Evolutionary conservation across 1,140 invertebrate species (phyloP).

Genomic region (Caerostris extrusa): DNA sequence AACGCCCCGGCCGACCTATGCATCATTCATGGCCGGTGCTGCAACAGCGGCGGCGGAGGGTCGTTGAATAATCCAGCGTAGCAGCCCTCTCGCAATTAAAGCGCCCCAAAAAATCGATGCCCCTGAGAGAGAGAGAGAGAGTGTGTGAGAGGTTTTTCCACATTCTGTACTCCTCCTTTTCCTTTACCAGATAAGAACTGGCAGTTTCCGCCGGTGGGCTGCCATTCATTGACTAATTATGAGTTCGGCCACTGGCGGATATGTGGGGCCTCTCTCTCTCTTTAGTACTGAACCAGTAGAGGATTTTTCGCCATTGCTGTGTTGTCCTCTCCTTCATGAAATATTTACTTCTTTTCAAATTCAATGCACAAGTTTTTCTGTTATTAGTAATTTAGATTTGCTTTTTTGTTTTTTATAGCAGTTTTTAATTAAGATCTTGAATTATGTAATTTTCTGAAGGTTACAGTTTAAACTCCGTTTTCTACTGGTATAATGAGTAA

Average conservation of each 20-base stretch:
- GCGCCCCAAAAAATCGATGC: slow-evolving; percentile 74
- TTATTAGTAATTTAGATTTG: background rate
- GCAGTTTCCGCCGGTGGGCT: slow-evolving; percentile 30
- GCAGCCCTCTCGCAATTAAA: slow-evolving; percentile 67
- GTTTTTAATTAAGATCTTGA: too few species aligned
- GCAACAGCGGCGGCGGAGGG: slow-evolving; percentile 50
- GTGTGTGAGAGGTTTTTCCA: background rate
- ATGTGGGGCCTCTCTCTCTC: slow-evolving; percentile 1
- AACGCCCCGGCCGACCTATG: slow-evolving; percentile 62
- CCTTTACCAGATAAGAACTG: slow-evolving; percentile 16
- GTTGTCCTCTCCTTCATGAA: background rate
- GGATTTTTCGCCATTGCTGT: slow-evolving; percentile 21
- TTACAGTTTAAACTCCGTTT: too few species aligned
- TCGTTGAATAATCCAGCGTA: slow-evolving; percentile 73
- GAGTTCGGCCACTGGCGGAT: background rate
- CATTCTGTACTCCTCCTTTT: slow-evolving; percentile 2
- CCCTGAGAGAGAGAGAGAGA: slow-evolving; percentile 46
- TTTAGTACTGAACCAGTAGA: background rate
- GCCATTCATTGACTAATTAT: slow-evolving; percentile 51
- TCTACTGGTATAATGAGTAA: too few species aligned
- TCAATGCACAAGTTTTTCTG: background rate
- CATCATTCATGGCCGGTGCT: slow-evolving; percentile 71
- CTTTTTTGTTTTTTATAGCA: too few species aligned
- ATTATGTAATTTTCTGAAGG: too few species aligned
- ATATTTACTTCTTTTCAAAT: background rate